These are phyloP conservation scores for Polydrusus pterygomalis DNA, from an alignment of 2,888 invertebrate species.

Conservation along the genomic window DNA sequence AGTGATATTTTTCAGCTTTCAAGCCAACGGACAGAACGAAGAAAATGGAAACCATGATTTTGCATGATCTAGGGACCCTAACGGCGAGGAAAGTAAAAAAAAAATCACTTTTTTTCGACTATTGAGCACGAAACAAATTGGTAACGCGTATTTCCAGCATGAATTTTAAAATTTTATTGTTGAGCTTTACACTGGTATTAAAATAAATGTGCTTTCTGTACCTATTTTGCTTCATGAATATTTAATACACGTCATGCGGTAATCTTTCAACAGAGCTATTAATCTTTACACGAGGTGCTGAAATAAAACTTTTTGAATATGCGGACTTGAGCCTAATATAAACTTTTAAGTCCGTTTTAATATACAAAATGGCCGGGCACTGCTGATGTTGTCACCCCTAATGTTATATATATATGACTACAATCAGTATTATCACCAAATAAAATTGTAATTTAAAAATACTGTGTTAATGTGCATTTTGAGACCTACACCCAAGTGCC, in stretches of 20 bases:
- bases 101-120: too few relatives aligned
- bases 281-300: constrained; percentile 37
- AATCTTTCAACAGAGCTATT: constrained; percentile 40
- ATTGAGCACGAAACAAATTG: too few relatives aligned
- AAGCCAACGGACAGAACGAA: too few relatives aligned
- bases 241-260: constrained; percentile 35
- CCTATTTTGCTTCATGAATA: constrained; percentile 27
- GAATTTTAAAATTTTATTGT: not conserved
- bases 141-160: too few relatives aligned
- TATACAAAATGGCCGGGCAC: not conserved
- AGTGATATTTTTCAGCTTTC: too few relatives aligned
- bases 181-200: not conserved
- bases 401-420: not conserved
- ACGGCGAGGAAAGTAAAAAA: too few relatives aligned
- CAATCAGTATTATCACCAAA: not conserved
- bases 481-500: too few relatives aligned
- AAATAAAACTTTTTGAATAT: constrained; percentile 31
- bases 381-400: not conserved
- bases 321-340: constrained; percentile 1
- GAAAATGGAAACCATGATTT: too few relatives aligned
- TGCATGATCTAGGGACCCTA: too few relatives aligned
- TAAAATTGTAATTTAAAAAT: not conserved
- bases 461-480: too few relatives aligned
- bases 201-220: constrained; percentile 5
- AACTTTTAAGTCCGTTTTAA: not conserved